Base-by-base conservation (phyloP, 2,888 invertebrate species). In the Branchipolynoe longqiensis region DNA sequence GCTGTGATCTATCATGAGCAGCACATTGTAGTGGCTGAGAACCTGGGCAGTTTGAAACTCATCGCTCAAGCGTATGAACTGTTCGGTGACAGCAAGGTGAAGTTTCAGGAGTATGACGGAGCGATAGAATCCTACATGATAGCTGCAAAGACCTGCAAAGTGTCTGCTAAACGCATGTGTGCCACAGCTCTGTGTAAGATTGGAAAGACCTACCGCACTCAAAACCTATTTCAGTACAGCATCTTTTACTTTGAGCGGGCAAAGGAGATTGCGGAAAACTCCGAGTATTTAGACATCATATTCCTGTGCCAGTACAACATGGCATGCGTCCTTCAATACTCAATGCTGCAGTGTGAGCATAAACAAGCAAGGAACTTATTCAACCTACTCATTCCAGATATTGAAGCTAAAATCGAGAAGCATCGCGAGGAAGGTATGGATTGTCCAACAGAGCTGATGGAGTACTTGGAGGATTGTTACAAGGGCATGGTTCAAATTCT, bases 1-100 rank as follows among this genome's bases (percentile, higher is more conserved):
- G 89, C 92, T 2, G 83, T 90, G 25, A 89, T 90, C 2, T 93
- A 91, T 85, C 92, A 92, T 86, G 92, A 92, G 31, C 92, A 92
- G 85, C 90, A 91, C 87, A 88, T 92, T 22, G 84, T 87, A 28
- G 89, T 92, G 87, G 91, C 91, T 22, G 88, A 87, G 6, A 90
- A 87, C 78, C 56, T 82, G 25, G 87, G 88, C 18, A 91, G 91
- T 78, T 88, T 82, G 4, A 88, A 89, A 56, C 89, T 92, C 89
- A 78, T 90, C 40, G 88, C 88, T 0, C 86, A 89, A 18, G 91
- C 93, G 14, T 89, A 91, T 87, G 92, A 92, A 87, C 91, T 91
- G 90, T 84, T 90, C 31, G 93, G 91, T 3, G 92, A 92, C 86
- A 90, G 92, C 0, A 88, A 90, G 74, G 90, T 91, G 90, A 73